Evolutionary conservation across 2,888 invertebrate species (phyloP).

Genomic region (Agrilus cyanescens): DNA sequence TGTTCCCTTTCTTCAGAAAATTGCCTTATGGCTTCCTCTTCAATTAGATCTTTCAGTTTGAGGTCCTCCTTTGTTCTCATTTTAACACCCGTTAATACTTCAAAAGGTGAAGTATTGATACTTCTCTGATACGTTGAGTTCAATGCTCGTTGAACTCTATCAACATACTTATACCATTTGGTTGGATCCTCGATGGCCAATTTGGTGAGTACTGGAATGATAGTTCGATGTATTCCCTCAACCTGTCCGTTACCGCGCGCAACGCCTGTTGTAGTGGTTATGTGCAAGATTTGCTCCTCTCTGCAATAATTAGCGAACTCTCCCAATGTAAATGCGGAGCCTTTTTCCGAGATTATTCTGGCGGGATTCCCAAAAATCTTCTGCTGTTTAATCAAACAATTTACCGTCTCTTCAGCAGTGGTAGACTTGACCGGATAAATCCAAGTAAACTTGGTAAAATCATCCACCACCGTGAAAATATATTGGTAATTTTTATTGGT

Average conservation of each 20-base stretch:
- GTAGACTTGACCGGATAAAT: no score
- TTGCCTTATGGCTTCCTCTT: conserved; percentile 12
- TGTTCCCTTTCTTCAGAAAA: conserved; percentile 10
- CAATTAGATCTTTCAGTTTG: conserved; percentile 9
- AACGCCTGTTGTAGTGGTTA: conserved; percentile 21
- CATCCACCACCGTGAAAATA: conserved; percentile 18
- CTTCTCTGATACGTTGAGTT: conserved; percentile 14
- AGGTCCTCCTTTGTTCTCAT: conserved; percentile 11
- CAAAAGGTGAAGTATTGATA: conserved; percentile 13
- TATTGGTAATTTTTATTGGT: conserved; percentile 18
- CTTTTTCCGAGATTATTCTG: conserved; percentile 17
- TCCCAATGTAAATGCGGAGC: conserved; percentile 28
- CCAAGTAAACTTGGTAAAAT: no score
- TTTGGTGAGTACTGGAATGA: conserved; percentile 16
- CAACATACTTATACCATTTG: conserved; percentile 7
- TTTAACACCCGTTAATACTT: conserved; percentile 12
- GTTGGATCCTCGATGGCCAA: conserved; percentile 11
- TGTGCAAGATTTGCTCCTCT: conserved; percentile 24
- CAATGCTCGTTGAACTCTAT: conserved; percentile 12
- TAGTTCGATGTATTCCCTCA: conserved; percentile 16
- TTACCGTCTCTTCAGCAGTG: no score
- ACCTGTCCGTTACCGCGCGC: conserved; percentile 29
- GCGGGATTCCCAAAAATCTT: conserved; percentile 17
- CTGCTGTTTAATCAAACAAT: no score
- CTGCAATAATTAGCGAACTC: conserved; percentile 26